phyloP scores from a whole-genome alignment of 2,113 vertebrate species.

The Apodemus sylvaticus region DNA sequence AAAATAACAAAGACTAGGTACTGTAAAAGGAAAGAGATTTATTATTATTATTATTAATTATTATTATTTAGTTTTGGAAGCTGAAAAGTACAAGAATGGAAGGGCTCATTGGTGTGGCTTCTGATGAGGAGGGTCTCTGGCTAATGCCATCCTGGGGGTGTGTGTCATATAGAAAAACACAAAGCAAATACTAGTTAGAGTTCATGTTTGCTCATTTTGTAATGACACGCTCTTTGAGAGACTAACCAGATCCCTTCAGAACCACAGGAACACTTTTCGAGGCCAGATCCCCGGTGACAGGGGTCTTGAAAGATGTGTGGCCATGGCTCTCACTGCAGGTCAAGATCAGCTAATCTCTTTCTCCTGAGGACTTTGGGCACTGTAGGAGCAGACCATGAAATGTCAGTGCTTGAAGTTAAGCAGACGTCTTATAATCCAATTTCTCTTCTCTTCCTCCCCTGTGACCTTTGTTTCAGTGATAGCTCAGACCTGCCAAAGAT shows the following conservation, averaged over 20 bases:
- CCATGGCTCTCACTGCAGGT: background rate
- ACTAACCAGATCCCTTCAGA: background rate
- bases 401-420: background rate
- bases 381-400: background rate
- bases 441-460: background rate
- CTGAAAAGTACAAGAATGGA: background rate
- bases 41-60: no score
- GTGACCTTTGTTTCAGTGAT: background rate
- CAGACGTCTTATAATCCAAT: background rate
- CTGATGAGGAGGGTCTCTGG: background rate
- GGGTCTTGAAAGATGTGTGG: background rate
- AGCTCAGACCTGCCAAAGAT: background rate
- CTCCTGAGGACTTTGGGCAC: background rate
- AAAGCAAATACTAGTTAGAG: background rate
- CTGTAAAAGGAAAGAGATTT: background rate
- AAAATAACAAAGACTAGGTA: background rate
- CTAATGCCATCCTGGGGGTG: background rate
- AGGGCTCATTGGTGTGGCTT: background rate
- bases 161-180: background rate
- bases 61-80: background rate
- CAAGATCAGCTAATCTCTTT: background rate
- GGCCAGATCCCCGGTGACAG: background rate
- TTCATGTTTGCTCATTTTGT: background rate
- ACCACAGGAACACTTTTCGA: background rate
- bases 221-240: background rate